phyloP scores from a whole-genome alignment of 2,797 vertebrate genomes.

The Sternarchorhynchus goeldii region DNA sequence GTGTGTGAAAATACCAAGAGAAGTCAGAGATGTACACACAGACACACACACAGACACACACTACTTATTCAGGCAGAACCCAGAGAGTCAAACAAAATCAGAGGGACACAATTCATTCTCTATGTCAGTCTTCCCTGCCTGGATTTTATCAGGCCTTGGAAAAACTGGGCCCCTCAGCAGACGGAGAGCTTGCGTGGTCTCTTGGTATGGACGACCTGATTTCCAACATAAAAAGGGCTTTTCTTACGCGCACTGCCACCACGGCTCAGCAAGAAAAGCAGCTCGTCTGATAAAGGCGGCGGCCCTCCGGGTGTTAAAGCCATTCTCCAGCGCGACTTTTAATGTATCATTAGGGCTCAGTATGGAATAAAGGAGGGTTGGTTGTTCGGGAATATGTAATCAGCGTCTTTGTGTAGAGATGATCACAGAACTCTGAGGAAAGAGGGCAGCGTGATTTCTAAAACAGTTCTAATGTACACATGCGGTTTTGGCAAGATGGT shows the following conservation, averaged over 20 bases:
- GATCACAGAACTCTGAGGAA: not conserved
- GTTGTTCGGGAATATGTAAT: slow-evolving; percentile 2
- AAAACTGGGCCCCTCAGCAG: slow-evolving; percentile 50
- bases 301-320: slow-evolving; percentile 31
- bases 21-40: slow-evolving; percentile 45
- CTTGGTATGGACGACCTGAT: slow-evolving; percentile 61
- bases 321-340: slow-evolving; percentile 23
- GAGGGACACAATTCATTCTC: slow-evolving; percentile 66
- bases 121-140: slow-evolving; percentile 61
- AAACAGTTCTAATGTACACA: not conserved
- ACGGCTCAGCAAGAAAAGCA: slow-evolving; percentile 14
- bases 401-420: not conserved
- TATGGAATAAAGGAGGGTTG: not conserved
- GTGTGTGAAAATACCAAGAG: slow-evolving; percentile 27
- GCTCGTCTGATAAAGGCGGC: slow-evolving; percentile 52
- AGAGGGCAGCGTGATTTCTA: not conserved
- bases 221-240: slow-evolving; percentile 57
- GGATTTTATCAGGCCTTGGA: slow-evolving; percentile 63
- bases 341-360: slow-evolving; percentile 23
- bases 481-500: not conserved
- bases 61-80: slow-evolving; percentile 49
- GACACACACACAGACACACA: slow-evolving; percentile 55
- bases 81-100: slow-evolving; percentile 59
- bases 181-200: slow-evolving; percentile 48
- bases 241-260: slow-evolving; percentile 35